Conservation (phyloP, 2,113 vertebrate genomes). For the Hypanus sabinus region DNA sequence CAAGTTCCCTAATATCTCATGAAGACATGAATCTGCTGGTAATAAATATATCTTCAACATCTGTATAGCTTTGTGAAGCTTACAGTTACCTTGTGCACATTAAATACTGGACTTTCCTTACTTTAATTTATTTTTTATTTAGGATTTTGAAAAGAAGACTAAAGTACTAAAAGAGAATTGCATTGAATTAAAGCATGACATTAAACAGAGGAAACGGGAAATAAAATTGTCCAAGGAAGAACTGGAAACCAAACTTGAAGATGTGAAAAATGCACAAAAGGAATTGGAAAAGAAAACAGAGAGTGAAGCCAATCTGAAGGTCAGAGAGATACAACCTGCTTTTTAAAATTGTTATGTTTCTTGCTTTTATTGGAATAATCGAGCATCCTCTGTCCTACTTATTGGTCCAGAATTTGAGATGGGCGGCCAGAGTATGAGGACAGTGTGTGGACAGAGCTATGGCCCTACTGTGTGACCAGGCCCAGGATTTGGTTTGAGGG, state of each 20-base stretch:
- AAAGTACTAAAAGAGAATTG: slow-evolving; percentile 61
- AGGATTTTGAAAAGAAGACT: slow-evolving; percentile 64
- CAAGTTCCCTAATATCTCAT: background rate
- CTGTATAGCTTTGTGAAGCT: background rate
- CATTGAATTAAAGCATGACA: slow-evolving; percentile 73
- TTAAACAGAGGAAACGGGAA: slow-evolving; percentile 65
- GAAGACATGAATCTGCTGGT: background rate
- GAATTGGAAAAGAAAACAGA: slow-evolving; percentile 62
- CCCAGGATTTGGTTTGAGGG: too few relatives aligned
- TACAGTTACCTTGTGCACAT: background rate
- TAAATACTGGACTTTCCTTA: background rate
- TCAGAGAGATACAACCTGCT: slow-evolving; percentile 42
- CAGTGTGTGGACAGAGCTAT: too few relatives aligned
- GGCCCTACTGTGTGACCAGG: too few relatives aligned
- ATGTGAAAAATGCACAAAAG: slow-evolving; percentile 58
- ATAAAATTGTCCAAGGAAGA: slow-evolving; percentile 69
- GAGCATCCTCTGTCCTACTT: too few relatives aligned
- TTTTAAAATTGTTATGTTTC: background rate
- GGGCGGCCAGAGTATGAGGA: too few relatives aligned
- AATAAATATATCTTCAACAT: background rate
- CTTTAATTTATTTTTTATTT: slow-evolving; percentile 42
- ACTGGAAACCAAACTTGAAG: slow-evolving; percentile 56
- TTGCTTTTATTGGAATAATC: background rate
- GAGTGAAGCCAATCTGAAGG: slow-evolving; percentile 63
- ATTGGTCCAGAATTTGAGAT: too few relatives aligned